phyloP scores from a whole-genome alignment of 2,888 invertebrate genomes.

The Chymomyza caudatula region DNA sequence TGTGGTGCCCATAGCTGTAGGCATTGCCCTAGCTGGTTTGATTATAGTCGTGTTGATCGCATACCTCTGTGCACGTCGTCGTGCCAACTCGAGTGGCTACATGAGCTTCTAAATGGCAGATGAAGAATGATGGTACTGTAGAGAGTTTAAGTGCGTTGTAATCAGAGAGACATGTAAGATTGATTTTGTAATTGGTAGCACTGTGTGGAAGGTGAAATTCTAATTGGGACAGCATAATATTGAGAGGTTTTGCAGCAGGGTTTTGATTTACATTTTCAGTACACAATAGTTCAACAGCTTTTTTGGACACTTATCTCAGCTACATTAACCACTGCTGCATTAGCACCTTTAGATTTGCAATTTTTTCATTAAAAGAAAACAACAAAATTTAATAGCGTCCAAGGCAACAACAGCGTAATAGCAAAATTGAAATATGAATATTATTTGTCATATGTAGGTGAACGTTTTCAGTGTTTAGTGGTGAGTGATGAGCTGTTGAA shows the following conservation, averaged over 20 bases:
- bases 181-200: constrained; percentile 66
- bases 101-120: constrained; percentile 55
- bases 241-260: not conserved
- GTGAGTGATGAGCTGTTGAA: not conserved
- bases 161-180: constrained; percentile 68
- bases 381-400: not conserved
- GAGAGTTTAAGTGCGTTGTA: constrained; percentile 28
- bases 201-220: not conserved
- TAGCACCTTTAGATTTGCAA: not conserved
- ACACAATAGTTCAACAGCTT: not conserved
- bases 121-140: constrained; percentile 6
- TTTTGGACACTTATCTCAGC: not conserved
- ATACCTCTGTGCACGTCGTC: constrained; percentile 94
- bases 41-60: constrained; percentile 91
- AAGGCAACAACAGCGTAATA: not conserved
- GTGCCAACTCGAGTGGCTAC: constrained; percentile 90
- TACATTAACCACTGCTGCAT: not conserved
- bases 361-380: not conserved
- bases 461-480: not conserved
- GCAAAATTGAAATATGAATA: not conserved
- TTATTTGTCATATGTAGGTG: not conserved
- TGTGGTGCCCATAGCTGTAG: constrained; percentile 97
- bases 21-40: constrained; percentile 89
- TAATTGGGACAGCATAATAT: not conserved
- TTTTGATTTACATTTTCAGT: not conserved